phyloP scores from a whole-genome alignment of 2,113 vertebrate species.

The Dinomys branickii region DNA sequence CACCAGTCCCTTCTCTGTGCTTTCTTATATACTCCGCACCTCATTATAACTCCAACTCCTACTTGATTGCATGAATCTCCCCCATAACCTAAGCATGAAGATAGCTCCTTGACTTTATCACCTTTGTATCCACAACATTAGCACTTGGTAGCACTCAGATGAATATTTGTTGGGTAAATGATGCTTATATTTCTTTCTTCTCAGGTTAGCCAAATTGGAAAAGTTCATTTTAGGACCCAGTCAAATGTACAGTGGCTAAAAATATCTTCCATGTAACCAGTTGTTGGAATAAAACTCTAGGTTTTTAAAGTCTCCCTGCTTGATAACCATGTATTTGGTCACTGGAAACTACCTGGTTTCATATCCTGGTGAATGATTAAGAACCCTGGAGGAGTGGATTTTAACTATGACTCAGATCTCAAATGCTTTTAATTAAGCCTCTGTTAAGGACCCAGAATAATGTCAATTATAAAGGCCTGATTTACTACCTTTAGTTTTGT shows the following conservation, averaged over 20 bases:
- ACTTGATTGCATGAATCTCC: background rate
- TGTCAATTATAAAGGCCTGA: conserved; percentile 14
- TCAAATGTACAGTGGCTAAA: conserved; percentile 54
- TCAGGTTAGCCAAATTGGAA: background rate
- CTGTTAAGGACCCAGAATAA: background rate
- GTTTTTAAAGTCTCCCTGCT: conserved; percentile 39
- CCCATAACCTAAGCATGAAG: background rate
- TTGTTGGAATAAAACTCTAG: conserved; percentile 52
- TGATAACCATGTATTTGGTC: conserved; percentile 5
- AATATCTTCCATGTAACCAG: conserved; percentile 47
- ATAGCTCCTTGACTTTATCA: background rate
- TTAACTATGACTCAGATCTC: conserved; percentile 60
- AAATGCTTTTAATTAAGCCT: conserved; percentile 11
- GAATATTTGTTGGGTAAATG: conserved; percentile 11
- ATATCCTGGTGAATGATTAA: conserved; percentile 62
- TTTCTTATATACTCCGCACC: background rate
- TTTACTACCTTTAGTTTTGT: conserved; percentile 60
- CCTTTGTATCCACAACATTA: background rate
- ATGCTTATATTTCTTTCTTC: background rate
- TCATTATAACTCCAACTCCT: background rate
- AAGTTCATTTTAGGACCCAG: conserved; percentile 35
- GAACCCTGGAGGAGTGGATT: conserved; percentile 50
- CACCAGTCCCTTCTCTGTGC: background rate
- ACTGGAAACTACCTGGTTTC: conserved; percentile 46
- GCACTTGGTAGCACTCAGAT: background rate